Percentiles rank a stretch among this genome's conserved stretches.
Conservation (phyloP, 2,797 vertebrate species). For the Eidolon dupreanum region DNA sequence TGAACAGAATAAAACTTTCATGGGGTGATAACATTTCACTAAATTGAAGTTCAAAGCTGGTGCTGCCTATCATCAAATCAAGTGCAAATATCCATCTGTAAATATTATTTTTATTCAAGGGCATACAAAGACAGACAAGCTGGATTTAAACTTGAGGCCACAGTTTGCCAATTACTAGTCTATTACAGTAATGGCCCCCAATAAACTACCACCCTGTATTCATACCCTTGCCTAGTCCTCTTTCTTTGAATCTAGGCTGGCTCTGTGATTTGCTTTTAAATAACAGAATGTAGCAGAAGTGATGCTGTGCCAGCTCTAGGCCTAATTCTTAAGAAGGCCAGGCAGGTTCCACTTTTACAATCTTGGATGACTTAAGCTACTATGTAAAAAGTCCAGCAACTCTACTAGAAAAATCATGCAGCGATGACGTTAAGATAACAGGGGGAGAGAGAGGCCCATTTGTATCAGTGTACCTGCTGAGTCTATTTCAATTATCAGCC, state of each 20-base stretch:
- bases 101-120: not conserved
- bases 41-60: not conserved
- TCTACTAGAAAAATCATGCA: not conserved
- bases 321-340: not conserved
- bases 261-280: not conserved
- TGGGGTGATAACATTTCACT: not conserved
- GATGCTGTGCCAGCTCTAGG: not conserved
- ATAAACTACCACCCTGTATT: not conserved
- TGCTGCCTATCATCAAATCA: not conserved
- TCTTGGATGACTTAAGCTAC: not conserved
- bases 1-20: not conserved
- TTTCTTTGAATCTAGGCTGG: not conserved
- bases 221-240: not conserved
- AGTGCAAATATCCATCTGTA: not conserved
- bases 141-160: not conserved
- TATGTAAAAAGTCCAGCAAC: not conserved
- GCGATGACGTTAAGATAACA: not conserved
- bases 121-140: not conserved
- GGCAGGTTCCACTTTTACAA: not conserved
- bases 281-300: not conserved
- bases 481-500: not conserved
- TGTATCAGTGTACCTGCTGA: not conserved
- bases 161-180: not conserved
- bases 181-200: not conserved
- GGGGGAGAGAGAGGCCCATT: not conserved